Conservation (phyloP, 2,113 vertebrate species). For the Ptychochromis oligacanthus region DNA sequence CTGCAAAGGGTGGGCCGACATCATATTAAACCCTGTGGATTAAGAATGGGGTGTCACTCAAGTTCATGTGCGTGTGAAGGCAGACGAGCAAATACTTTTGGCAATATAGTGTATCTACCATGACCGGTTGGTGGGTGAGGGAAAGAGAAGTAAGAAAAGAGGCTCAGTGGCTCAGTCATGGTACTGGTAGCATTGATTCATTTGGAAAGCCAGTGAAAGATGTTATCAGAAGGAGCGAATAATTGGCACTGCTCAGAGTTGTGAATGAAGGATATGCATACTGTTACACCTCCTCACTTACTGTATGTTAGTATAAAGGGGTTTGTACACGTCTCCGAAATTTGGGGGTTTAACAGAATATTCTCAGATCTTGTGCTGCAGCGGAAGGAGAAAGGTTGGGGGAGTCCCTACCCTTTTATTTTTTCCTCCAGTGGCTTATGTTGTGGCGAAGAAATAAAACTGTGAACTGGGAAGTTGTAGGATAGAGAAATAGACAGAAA, state of each 20-base stretch:
- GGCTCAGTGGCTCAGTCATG: neutral
- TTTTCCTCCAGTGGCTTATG: neutral
- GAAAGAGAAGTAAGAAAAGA: neutral
- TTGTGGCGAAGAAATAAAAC: neutral
- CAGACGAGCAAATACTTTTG: too few species aligned
- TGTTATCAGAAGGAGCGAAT: neutral
- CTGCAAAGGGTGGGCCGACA: too few species aligned
- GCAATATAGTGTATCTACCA: too few species aligned
- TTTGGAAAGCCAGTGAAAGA: neutral
- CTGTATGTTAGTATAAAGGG: neutral
- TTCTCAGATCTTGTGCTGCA: too few species aligned
- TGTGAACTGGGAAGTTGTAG: neutral
- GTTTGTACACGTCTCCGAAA: neutral
- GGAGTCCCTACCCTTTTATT: neutral
- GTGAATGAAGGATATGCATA: too few species aligned
- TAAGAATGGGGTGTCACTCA: too few species aligned
- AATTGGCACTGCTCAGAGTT: neutral
- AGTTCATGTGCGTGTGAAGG: too few species aligned
- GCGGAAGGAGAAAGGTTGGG: neutral
- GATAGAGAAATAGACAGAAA: neutral
- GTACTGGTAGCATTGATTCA: neutral
- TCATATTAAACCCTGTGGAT: too few species aligned
- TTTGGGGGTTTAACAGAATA: neutral
- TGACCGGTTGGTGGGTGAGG: rapidly evolving
- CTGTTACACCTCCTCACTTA: neutral